Conservation (phyloP, 2,113 vertebrate species). For the Opisthocomus hoazin region DNA sequence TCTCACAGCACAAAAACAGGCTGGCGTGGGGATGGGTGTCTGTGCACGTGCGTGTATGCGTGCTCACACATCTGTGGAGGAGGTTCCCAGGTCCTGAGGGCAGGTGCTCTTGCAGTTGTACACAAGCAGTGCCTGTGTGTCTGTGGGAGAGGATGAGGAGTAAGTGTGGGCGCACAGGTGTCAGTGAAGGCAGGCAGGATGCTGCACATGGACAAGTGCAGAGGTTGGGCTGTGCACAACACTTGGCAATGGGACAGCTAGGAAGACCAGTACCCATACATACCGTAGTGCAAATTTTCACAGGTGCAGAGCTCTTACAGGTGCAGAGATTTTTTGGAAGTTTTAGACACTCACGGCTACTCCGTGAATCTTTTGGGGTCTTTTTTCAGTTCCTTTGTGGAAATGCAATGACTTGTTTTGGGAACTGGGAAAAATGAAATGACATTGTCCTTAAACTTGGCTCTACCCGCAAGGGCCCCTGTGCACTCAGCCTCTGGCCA, state of each 20-base stretch:
- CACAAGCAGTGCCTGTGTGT: fast-evolving
- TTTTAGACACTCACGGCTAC: neutral
- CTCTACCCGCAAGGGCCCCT: neutral
- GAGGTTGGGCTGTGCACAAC: neutral
- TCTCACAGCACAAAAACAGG: constrained; percentile 12
- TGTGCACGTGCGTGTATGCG: fast-evolving
- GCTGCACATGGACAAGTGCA: neutral
- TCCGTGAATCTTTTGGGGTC: neutral
- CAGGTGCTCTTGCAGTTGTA: neutral
- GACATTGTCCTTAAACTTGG: neutral
- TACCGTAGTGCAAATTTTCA: neutral
- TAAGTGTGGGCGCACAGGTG: no score
- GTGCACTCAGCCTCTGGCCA: neutral
- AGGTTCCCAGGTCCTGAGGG: neutral
- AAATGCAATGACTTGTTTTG: neutral
- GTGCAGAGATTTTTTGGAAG: neutral
- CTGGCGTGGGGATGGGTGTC: neutral
- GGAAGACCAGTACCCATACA: neutral
- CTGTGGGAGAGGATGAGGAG: neutral
- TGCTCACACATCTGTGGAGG: neutral
- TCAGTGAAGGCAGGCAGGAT: neutral
- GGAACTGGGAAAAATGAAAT: neutral
- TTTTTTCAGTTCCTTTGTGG: neutral
- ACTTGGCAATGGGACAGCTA: fast-evolving
- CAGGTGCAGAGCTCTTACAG: neutral